Conservation (phyloP, 1,140 invertebrate species). For the Phymastichus coffea region DNA sequence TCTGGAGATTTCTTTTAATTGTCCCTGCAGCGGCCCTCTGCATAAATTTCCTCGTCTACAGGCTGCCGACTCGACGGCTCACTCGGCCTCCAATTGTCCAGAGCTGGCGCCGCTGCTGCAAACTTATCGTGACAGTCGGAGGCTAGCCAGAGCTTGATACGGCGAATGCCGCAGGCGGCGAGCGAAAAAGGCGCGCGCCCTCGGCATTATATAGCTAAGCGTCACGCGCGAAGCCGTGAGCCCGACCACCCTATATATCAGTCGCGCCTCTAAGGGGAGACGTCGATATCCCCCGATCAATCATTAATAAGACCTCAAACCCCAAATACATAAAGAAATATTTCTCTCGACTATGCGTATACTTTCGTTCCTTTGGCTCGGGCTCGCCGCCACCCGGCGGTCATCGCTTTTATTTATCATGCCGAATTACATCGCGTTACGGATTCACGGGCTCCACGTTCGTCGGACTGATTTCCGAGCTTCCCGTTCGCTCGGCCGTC, state of each 20-base stretch:
- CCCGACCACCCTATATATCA: conserved; percentile 49
- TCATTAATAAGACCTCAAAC: conserved; percentile 58
- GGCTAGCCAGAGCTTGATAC: too few species aligned
- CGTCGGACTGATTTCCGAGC: too few species aligned
- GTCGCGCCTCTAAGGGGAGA: conserved; percentile 53
- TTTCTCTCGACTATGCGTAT: conserved; percentile 30
- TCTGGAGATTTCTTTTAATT: conserved; percentile 1
- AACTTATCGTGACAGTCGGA: too few species aligned
- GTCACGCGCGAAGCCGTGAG: conserved; percentile 52
- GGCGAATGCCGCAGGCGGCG: background rate
- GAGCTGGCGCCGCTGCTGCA: too few species aligned
- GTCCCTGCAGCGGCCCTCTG: background rate
- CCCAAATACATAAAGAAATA: conserved; percentile 51
- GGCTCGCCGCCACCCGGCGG: background rate
- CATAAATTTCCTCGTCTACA: background rate
- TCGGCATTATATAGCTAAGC: conserved; percentile 41
- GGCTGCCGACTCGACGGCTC: too few species aligned
- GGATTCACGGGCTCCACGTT: too few species aligned
- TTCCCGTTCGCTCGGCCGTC: too few species aligned
- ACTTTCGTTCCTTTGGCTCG: conserved; percentile 10
- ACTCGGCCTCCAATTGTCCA: too few species aligned
- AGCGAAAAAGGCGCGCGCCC: conserved; percentile 12
- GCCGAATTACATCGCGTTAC: too few species aligned
- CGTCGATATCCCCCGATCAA: conserved; percentile 57
- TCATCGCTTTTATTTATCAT: too few species aligned